Percentiles rank a stretch among this genome's conserved stretches.
Conservation (phyloP, 2,888 invertebrate genomes). For the Lamellibrachia columna region DNA sequence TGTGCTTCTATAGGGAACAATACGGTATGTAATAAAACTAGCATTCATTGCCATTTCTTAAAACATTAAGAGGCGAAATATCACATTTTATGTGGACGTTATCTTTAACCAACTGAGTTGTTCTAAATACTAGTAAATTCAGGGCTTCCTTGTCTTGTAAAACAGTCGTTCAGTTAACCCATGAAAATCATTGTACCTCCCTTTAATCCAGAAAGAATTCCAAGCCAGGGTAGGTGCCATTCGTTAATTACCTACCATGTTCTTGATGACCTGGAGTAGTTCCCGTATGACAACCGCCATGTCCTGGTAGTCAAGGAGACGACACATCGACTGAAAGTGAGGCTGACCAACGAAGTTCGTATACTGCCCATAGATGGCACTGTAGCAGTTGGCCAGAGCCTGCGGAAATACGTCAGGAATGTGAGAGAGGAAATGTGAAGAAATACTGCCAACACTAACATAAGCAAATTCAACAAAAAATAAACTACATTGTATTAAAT, state of each 20-base stretch:
- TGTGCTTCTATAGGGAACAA: too few relatives aligned
- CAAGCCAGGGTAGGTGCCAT: not conserved
- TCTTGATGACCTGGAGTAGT: slow-evolving; percentile 89
- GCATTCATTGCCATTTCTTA: too few relatives aligned
- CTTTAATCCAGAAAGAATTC: not conserved
- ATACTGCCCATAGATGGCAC: slow-evolving; percentile 81
- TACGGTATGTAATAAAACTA: too few relatives aligned
- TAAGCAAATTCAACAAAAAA: not conserved
- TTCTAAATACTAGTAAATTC: too few relatives aligned
- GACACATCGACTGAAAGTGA: slow-evolving; percentile 91
- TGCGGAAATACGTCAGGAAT: slow-evolving; percentile 27
- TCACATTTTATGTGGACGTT: too few relatives aligned
- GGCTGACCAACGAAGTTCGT: slow-evolving; percentile 90
- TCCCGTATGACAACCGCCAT: slow-evolving; percentile 96
- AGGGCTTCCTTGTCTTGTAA: too few relatives aligned
- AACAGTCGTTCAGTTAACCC: too few relatives aligned
- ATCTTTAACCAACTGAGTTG: too few relatives aligned
- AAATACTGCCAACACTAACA: not conserved
- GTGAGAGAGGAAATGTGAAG: not conserved
- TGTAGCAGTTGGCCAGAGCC: slow-evolving; percentile 60
- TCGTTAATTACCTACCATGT: slow-evolving; percentile 67
- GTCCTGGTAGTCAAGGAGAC: slow-evolving; percentile 93
- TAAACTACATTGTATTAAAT: not conserved
- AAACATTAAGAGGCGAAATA: too few relatives aligned
- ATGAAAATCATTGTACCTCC: not conserved